Conservation (phyloP, 2,113 vertebrate species). For the Corvus hawaiiensis region DNA sequence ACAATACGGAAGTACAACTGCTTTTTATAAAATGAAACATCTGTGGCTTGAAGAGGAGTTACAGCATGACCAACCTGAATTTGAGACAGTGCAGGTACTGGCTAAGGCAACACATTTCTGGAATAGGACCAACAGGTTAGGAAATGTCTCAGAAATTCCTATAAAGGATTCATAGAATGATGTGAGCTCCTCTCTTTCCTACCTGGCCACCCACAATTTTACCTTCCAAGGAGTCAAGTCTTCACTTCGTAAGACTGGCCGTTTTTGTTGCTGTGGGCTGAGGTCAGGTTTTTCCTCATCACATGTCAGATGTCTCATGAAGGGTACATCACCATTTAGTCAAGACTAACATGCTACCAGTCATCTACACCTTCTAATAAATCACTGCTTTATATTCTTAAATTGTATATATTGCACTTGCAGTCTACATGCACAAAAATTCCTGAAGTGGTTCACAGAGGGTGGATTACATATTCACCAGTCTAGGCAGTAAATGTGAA, state of each 20-base stretch:
- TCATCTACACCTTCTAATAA: neutral
- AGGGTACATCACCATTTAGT: neutral
- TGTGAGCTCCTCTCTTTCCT: neutral
- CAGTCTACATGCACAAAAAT: neutral
- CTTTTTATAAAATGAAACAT: neutral
- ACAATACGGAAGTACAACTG: neutral
- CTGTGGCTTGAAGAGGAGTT: neutral
- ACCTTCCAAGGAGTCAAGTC: neutral
- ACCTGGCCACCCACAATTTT: neutral
- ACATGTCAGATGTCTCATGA: neutral
- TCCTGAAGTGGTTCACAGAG: neutral
- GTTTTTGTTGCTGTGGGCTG: neutral
- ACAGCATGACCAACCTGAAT: neutral
- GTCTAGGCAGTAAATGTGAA: neutral
- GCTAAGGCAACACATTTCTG: neutral
- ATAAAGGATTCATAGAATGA: fast-evolving
- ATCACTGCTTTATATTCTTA: neutral
- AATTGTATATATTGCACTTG: neutral
- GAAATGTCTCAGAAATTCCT: neutral
- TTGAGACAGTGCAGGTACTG: neutral
- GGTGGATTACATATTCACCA: neutral
- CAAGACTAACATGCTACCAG: neutral
- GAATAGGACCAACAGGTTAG: neutral
- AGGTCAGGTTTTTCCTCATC: neutral
- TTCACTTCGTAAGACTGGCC: neutral